A percentile compares a stretch with the other conserved stretches of the same genome.
Conservation (phyloP, 2,113 vertebrate species). For the Capra hircus region DNA sequence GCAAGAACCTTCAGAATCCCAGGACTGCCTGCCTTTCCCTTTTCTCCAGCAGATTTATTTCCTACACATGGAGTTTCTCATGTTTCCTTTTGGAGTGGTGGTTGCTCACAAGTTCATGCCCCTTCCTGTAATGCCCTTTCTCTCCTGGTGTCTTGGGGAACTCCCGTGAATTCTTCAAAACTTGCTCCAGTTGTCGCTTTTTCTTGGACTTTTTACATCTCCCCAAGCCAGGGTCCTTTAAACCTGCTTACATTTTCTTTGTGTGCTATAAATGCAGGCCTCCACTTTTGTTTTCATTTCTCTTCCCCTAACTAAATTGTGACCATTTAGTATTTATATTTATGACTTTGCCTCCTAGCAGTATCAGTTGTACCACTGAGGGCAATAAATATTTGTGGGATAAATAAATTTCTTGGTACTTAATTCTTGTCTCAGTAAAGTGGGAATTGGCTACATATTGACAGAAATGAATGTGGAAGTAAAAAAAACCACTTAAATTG, state of each 20-base stretch:
- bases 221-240: not conserved
- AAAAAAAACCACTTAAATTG: not conserved
- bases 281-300: not conserved
- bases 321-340: not conserved
- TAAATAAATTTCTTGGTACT: not conserved
- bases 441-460: not conserved
- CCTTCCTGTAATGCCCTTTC: not conserved
- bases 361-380: not conserved
- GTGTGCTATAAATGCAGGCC: not conserved
- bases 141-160: not conserved
- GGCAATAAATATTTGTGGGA: not conserved
- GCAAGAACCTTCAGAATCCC: not conserved
- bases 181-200: not conserved
- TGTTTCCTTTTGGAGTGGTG: not conserved
- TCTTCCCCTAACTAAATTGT: not conserved
- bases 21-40: rapidly evolving
- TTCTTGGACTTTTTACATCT: not conserved
- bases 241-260: not conserved
- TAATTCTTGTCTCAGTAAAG: not conserved
- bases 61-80: no score
- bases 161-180: not conserved
- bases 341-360: not conserved
- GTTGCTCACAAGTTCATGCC: no score
- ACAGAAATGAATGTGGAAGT: not conserved
- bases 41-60: not conserved